phyloP scores from a whole-genome alignment of 2,113 vertebrate genomes.

The Corythornis madagascariensis region DNA sequence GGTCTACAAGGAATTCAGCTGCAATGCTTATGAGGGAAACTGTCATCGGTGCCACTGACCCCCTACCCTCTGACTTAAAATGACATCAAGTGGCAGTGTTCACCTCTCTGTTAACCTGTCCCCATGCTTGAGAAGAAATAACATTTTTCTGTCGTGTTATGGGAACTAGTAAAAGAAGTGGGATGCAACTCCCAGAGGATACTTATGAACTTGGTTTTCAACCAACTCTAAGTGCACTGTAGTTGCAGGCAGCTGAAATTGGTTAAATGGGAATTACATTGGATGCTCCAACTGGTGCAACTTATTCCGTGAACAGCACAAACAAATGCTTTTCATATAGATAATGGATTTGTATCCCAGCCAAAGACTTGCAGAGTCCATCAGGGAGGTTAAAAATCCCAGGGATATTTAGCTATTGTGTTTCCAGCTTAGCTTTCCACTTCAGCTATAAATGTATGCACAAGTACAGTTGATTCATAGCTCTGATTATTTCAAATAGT shows the following conservation, averaged over 20 bases:
- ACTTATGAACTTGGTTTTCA: background rate
- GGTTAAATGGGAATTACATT: constrained; percentile 9
- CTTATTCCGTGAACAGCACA: background rate
- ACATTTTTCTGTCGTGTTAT: background rate
- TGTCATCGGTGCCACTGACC: background rate
- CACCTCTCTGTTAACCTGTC: background rate
- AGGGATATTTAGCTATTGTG: background rate
- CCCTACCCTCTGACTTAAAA: background rate
- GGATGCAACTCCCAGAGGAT: background rate
- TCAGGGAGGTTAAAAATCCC: background rate
- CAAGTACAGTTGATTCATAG: background rate
- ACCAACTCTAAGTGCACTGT: background rate
- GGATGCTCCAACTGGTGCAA: background rate
- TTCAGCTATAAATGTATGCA: background rate
- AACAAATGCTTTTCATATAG: constrained; percentile 27
- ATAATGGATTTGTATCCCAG: background rate
- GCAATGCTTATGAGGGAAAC: background rate
- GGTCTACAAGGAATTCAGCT: background rate
- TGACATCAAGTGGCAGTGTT: background rate
- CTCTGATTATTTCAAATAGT: background rate
- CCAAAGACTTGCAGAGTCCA: constrained; percentile 11
- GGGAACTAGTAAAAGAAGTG: background rate
- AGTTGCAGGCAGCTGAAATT: constrained; percentile 14
- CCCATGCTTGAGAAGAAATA: background rate
- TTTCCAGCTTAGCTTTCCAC: background rate